A percentile compares a stretch with the other conserved stretches of the same genome.
Conservation (phyloP, 1,140 invertebrate genomes). For the Zaprionus camerounensis region DNA sequence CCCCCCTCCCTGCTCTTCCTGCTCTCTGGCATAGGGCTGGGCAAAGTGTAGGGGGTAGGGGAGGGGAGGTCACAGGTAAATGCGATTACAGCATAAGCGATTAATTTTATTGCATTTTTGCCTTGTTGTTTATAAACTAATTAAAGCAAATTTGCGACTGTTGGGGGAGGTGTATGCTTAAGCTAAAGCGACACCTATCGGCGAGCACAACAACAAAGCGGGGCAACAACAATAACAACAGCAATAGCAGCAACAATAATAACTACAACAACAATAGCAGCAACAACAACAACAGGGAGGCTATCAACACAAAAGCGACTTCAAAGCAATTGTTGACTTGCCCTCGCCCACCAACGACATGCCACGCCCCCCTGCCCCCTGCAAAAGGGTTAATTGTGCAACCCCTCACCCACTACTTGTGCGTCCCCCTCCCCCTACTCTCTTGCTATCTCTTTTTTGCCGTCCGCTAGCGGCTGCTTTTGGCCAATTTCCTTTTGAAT, state of each 20-base stretch:
- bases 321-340: slow-evolving; percentile 55
- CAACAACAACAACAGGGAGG: slow-evolving; percentile 2
- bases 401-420: slow-evolving; percentile 17
- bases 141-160: slow-evolving; percentile 63
- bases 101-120: slow-evolving; percentile 72
- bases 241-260: not conserved
- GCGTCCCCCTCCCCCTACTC: not conserved
- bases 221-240: not conserved
- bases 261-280: not conserved
- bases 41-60: not conserved
- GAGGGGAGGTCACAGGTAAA: slow-evolving; percentile 35
- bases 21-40: no score
- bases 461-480: slow-evolving; percentile 39
- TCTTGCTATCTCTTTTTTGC: slow-evolving; percentile 1
- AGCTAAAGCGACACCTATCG: slow-evolving; percentile 20
- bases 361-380: slow-evolving; percentile 21
- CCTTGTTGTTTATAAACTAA: slow-evolving; percentile 67
- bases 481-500: slow-evolving; percentile 31
- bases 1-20: not conserved
- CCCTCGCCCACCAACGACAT: not conserved
- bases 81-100: slow-evolving; percentile 77
- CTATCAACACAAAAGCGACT: slow-evolving; percentile 39
- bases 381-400: slow-evolving; percentile 72
- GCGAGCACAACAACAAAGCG: not conserved
- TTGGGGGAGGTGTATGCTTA: not conserved